Percentiles rank a stretch among this genome's conserved stretches.
These are phyloP conservation scores for Steinernema feltiae DNA, from an alignment of 1,140 invertebrate genomes.

Conservation along the genomic window DNA sequence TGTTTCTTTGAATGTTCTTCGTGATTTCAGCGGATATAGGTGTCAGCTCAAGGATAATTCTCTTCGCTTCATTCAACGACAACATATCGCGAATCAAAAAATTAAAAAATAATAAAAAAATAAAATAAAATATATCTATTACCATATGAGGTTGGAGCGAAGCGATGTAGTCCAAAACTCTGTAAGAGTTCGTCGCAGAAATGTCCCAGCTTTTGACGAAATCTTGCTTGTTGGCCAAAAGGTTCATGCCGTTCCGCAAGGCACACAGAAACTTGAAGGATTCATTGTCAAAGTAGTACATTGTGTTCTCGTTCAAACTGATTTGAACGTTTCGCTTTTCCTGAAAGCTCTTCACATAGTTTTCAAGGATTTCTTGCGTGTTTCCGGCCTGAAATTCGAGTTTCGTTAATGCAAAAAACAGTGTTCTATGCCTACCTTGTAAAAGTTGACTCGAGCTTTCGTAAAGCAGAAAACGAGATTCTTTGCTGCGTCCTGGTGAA, in stretches of 20 bases:
- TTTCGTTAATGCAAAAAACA: no score
- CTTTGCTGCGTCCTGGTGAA: conserved; percentile 32
- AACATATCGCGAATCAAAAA: neutral
- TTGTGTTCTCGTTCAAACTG: neutral
- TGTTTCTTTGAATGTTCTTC: conserved; percentile 32
- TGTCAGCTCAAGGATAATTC: conserved; percentile 26
- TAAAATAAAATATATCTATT: no score
- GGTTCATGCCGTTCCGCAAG: conserved; percentile 19
- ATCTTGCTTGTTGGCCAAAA: conserved; percentile 18
- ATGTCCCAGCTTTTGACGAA: conserved; percentile 29
- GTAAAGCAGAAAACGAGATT: conserved; percentile 45
- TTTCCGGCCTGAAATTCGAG: no score
- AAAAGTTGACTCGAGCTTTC: conserved; percentile 35
- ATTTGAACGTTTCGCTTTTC: conserved; percentile 16
- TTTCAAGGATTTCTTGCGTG: conserved; percentile 25
- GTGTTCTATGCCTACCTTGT: conserved; percentile 34
- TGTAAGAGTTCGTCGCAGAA: conserved; percentile 20
- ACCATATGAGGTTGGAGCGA: neutral
- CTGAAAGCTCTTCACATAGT: neutral
- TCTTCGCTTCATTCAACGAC: conserved; percentile 1
- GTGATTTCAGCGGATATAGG: conserved; percentile 35
- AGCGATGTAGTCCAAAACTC: conserved; percentile 31
- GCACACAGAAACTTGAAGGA: no score
- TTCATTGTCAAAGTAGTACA: no score
- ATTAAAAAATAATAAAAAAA: no score